A percentile compares a stretch with the other conserved stretches of the same genome.
Conservation (phyloP, 2,888 invertebrate species). For the Julus scandinavius region DNA sequence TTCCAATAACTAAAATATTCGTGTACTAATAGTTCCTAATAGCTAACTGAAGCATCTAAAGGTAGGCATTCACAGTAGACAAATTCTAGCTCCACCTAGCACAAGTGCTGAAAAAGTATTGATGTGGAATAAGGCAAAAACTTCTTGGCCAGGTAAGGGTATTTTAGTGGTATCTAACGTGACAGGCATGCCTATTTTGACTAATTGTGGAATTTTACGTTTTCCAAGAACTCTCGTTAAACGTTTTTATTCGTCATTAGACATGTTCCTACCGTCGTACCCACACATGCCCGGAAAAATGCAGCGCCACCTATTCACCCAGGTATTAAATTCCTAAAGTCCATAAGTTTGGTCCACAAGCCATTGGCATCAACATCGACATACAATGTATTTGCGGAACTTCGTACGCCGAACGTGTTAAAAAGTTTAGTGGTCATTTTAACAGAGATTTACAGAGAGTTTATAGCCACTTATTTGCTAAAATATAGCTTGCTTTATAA, state of each 20-base stretch:
- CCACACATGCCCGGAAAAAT: not conserved
- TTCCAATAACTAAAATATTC: too few species aligned
- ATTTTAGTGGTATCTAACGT: not conserved
- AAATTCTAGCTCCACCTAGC: too few species aligned
- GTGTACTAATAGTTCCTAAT: too few species aligned
- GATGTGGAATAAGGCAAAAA: too few species aligned
- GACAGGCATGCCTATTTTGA: not conserved
- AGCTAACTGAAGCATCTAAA: too few species aligned
- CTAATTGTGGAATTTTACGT: not conserved
- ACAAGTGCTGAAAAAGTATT: too few species aligned
- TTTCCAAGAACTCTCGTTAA: slow-evolving; percentile 16
- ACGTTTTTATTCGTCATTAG: not conserved
- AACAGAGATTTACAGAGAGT: slow-evolving; percentile 31
- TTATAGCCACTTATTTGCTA: slow-evolving; percentile 45
- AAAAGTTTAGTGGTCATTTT: slow-evolving; percentile 43
- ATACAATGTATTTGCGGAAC: slow-evolving; percentile 34
- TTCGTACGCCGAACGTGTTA: slow-evolving; percentile 28
- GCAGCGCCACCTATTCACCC: slow-evolving; percentile 34
- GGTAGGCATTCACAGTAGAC: too few species aligned
- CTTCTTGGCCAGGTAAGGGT: too few species aligned
- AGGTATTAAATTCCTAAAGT: slow-evolving; percentile 22
- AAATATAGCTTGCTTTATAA: slow-evolving; percentile 46
- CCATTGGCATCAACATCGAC: not conserved
- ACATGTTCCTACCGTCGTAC: slow-evolving; percentile 42
- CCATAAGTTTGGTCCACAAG: not conserved